phyloP scores from a whole-genome alignment of 2,797 vertebrate species.

The Clarias fuscus region DNA sequence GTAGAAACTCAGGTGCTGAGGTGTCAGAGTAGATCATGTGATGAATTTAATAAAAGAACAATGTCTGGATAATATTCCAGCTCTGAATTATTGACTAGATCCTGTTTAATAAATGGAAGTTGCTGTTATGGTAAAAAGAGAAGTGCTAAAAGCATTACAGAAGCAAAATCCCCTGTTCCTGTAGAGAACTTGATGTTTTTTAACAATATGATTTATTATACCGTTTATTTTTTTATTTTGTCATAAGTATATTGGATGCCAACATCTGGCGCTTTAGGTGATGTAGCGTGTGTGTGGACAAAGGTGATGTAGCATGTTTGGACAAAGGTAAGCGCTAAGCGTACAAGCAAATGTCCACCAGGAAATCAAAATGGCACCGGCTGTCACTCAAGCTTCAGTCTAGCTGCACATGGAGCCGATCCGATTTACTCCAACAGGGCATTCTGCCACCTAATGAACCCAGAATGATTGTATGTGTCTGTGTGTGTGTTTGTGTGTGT shows the following conservation, averaged over 20 bases:
- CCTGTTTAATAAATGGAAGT: constrained; percentile 15
- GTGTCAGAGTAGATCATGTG: background rate
- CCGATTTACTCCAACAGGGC: constrained; percentile 18
- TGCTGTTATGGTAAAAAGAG: background rate
- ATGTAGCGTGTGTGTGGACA: background rate
- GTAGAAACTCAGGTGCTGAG: background rate
- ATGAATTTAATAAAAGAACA: constrained; percentile 27
- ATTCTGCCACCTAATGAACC: constrained; percentile 37
- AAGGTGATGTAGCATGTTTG: no score
- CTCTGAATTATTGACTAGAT: constrained; percentile 27
- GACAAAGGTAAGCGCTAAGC: constrained; percentile 6
- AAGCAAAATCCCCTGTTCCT: background rate
- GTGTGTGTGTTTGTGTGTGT: constrained; percentile 8
- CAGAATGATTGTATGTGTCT: constrained; percentile 16
- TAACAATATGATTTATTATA: constrained; percentile 38
- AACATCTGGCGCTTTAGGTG: background rate
- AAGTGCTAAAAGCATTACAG: background rate
- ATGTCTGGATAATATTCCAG: background rate
- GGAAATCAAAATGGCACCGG: constrained; percentile 27
- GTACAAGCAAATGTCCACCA: background rate
- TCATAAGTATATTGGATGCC: constrained; percentile 19
- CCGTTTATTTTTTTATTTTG: background rate
- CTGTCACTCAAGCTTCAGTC: constrained; percentile 9
- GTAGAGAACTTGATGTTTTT: constrained; percentile 2
- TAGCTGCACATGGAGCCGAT: background rate